Percentiles rank a stretch among this genome's conserved stretches.
Conservation (phyloP, 2,113 vertebrate species). For the Cryptoleucopteryx plumbea region DNA sequence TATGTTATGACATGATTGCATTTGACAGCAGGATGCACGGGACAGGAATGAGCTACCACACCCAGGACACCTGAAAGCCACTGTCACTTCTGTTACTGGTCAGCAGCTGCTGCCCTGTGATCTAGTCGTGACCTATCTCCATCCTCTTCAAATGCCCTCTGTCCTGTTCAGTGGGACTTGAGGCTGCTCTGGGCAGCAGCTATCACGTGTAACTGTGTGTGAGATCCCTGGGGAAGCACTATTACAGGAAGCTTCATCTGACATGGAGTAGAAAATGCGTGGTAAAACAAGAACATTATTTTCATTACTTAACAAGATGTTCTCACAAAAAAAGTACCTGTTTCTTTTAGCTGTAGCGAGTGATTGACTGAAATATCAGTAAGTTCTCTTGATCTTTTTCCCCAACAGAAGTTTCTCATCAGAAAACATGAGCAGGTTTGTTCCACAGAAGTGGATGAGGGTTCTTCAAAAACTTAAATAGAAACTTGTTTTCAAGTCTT, state of each 20-base stretch:
- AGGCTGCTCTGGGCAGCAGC: background rate
- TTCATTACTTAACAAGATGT: background rate
- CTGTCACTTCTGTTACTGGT: too few species aligned
- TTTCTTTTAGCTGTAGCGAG: background rate
- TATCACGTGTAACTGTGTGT: rapidly evolving
- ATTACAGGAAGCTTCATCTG: background rate
- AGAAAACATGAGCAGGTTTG: background rate
- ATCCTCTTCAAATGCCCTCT: background rate
- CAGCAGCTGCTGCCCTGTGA: background rate
- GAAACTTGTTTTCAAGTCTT: background rate
- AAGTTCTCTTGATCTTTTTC: background rate
- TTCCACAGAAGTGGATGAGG: background rate
- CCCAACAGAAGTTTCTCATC: background rate
- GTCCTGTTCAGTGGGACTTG: background rate
- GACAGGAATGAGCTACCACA: background rate
- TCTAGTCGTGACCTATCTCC: too few species aligned
- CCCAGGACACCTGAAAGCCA: background rate
- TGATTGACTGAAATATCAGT: background rate
- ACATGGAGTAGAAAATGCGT: background rate
- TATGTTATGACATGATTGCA: background rate
- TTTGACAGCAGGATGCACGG: background rate
- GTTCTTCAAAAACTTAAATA: background rate
- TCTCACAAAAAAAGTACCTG: background rate
- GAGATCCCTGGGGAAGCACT: background rate
- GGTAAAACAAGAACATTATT: background rate